A percentile compares a stretch with the other conserved stretches of the same genome.
Conservation (phyloP, 1,140 invertebrate genomes). For the Atopsyche davidsoni region DNA sequence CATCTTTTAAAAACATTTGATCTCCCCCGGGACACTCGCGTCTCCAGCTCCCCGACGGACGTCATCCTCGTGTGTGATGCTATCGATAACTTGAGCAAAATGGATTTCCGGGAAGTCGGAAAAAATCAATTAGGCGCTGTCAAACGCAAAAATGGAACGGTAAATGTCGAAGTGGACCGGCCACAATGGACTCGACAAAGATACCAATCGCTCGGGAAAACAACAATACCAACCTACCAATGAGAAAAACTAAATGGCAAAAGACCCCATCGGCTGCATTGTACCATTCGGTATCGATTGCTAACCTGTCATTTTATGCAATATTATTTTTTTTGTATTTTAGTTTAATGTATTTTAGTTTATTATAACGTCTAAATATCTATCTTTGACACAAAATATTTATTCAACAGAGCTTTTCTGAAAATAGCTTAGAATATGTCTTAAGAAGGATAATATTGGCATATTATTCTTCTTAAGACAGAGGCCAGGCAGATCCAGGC, state of each 20-base stretch:
- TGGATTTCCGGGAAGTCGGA: slow-evolving; percentile 27
- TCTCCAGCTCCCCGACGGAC: neutral
- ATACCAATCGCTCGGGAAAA: slow-evolving; percentile 30
- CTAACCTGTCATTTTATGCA: too few relatives aligned
- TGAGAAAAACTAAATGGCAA: slow-evolving; percentile 28
- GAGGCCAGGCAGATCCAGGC: too few relatives aligned
- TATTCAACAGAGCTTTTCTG: too few relatives aligned
- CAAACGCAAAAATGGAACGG: slow-evolving; percentile 31
- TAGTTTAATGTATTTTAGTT: too few relatives aligned
- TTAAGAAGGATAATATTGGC: too few relatives aligned
- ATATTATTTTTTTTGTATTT: too few relatives aligned
- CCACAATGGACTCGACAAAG: slow-evolving; percentile 28
- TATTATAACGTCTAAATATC: too few relatives aligned
- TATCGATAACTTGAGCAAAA: slow-evolving; percentile 27
- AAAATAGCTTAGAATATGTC: too few relatives aligned
- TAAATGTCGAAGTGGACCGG: slow-evolving; percentile 27
- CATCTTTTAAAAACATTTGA: neutral
- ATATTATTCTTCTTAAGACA: too few relatives aligned
- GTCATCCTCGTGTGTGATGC: too few relatives aligned
- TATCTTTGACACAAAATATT: too few relatives aligned
- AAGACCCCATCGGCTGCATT: neutral
- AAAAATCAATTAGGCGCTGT: slow-evolving; percentile 31
- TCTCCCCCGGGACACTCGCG: neutral
- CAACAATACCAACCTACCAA: slow-evolving; percentile 27
- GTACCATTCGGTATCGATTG: too few relatives aligned